phyloP scores from a whole-genome alignment of 2,113 vertebrate species.

The Apaloderma vittatum region DNA sequence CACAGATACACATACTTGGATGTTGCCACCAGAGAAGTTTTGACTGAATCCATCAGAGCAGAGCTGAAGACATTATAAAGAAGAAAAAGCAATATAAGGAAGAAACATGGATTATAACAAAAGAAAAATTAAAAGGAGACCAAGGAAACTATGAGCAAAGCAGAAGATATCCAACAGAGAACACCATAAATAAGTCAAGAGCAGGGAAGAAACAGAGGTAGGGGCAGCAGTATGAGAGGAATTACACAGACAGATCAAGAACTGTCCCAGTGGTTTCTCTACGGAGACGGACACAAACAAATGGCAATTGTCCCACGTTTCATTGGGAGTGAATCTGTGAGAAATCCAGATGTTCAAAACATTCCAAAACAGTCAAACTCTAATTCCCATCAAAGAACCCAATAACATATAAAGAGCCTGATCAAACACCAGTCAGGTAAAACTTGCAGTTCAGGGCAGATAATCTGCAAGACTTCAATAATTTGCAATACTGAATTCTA shows the following conservation, averaged over 20 bases:
- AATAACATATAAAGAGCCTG: neutral
- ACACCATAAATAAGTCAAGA: neutral
- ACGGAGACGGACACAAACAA: neutral
- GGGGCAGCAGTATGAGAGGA: neutral
- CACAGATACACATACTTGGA: neutral
- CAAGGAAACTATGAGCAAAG: neutral
- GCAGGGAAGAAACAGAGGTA: neutral
- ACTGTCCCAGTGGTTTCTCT: neutral
- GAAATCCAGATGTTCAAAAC: neutral
- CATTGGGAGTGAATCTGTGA: neutral
- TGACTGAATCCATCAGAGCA: neutral
- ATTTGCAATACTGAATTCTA: neutral
- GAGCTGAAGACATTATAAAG: neutral
- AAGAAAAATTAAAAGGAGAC: neutral
- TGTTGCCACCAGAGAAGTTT: neutral
- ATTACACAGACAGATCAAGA: neutral
- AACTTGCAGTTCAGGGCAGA: neutral
- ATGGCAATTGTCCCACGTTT: neutral
- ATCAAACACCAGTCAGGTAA: rapidly evolving
- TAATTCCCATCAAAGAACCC: neutral
- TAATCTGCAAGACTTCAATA: neutral
- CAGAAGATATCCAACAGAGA: neutral
- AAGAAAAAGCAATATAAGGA: neutral
- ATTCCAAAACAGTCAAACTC: neutral
- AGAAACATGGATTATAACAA: neutral